Base-by-base conservation (phyloP, 2,888 invertebrate genomes). In the Geotrupes spiniger region DNA sequence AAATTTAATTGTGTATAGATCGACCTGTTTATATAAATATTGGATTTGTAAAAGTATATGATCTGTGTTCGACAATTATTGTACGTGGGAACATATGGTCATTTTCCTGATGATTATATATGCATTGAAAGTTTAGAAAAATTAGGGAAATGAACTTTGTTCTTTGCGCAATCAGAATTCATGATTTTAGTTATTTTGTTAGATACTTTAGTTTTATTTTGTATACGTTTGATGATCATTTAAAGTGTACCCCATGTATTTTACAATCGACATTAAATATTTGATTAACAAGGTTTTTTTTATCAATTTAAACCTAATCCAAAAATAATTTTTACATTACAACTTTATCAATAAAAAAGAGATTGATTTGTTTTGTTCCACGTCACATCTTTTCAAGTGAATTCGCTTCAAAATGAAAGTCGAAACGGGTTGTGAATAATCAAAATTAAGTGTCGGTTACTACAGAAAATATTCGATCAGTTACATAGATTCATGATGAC, bases 181-280 rank as follows among this genome's bases (percentile, higher is more conserved):
- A 14, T 27, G 36, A 21, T 43, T 45, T 50, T 44, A 53, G 44
- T 50, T 53, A 47, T 46, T 50, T 47, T 46, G 36, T 31, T 37
- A 44, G 11, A 36, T 44, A 41, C 46, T 46, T 46, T 36, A 31
- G 33, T 43, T 43, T 29, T 36, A 38, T 33, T 40, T 42, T 38
- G 6, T 49, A 28, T 45, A 45, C 47, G 38, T 52, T 49, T 42
- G 44, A 42, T 43, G 10, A 28, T 33, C 29, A 44, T 41, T 26
- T 52, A 8, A 11, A 48, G 46, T 52, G 44, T 46, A 52, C 43
- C 38, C 15, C 29, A 46, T 52, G 49, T 49, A 52, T 49, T 52
- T 52, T 49, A 48, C 45, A 52, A 46, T 17, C 42, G 48, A 41
- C 44, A 51, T 49, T 49, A 52, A 49, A 52, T 48, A 52, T 52